Base-by-base conservation (phyloP, 2,113 vertebrate species). In the Pedionomus torquatus region DNA sequence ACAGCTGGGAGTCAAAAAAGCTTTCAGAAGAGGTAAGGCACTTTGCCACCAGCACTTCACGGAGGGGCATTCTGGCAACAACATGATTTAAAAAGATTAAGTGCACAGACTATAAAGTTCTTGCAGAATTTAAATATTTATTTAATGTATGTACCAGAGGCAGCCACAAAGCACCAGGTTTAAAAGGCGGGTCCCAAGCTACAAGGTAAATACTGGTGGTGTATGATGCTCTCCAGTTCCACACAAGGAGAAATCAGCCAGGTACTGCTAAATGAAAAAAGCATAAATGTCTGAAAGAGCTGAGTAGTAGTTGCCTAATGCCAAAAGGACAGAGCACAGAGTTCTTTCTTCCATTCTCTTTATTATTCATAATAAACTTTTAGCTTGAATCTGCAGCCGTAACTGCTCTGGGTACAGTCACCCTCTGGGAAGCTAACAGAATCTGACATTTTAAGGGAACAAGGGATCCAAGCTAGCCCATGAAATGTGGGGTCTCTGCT, bases 1-100 rank as follows among this genome's bases (percentile, higher is more conserved):
- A 93, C 96, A 97, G 94, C 88, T 95, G 94, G 71, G 68, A 97
- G 88, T 96, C 94, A 95, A 87, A 92, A 95, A 96, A 96, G 89
- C 90, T 92, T 94, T 84, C 90, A 91, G 69, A 87, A 54, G 65
- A 96, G 90, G 93, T 43, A 89, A 91, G 75, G 87, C 88, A 51
- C 63, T 96, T 96, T 92, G 81, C 93, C 84, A 95, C 72, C 71
- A 95, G 92, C 49, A 39, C 33, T 82, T 51, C 51, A 23, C 41
- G 76, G 75, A 63, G 82, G 69, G 28, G 72, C 65, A 43, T 76
- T 80, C 60, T 43, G 75, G 81, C 55, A 87, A 44, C 60, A 68
- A n/a, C n/a, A 49, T 13, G 24, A 83, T 94, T 90, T 94, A 71
- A 30, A 91, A 96, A 93, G 86, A 90, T 80, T 48, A 91, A 95